These are phyloP conservation scores for Azemiops feae DNA, from an alignment of 2,113 vertebrate species.

Conservation along the genomic window DNA sequence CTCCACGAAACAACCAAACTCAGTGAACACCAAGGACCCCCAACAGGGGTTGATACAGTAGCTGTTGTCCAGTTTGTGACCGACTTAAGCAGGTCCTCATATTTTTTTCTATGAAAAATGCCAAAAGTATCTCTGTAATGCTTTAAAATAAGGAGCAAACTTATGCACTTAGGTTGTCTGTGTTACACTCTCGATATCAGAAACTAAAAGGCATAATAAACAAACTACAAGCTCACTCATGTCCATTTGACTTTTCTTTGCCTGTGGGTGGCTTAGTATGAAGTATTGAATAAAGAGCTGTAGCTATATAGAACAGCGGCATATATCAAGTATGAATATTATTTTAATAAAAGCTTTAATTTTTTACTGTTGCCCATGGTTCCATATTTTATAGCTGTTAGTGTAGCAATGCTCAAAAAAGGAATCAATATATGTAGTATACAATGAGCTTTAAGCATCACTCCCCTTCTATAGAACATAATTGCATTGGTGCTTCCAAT, in stretches of 20 bases:
- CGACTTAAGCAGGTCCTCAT: neutral
- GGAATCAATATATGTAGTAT: neutral
- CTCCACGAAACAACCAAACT: neutral
- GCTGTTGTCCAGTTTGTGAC: neutral
- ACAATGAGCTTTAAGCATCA: neutral
- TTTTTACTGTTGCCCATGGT: neutral
- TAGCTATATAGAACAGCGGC: neutral
- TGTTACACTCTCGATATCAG: neutral
- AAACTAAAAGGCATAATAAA: neutral
- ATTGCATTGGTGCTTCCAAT: too few species aligned
- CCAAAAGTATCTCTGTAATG: neutral
- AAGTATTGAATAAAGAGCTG: neutral
- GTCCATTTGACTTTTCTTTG: neutral
- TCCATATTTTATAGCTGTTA: neutral
- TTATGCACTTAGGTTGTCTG: neutral
- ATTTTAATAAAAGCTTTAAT: neutral
- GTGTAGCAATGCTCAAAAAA: neutral
- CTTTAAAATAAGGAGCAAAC: neutral
- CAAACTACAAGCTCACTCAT: neutral
- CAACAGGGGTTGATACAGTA: neutral
- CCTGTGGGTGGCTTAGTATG: neutral
- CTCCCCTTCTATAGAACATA: neutral
- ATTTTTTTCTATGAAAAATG: neutral
- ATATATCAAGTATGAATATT: neutral
- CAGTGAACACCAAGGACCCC: too few species aligned